Conservation (phyloP, 2,888 invertebrate species). For the Polydrusus cervinus region DNA sequence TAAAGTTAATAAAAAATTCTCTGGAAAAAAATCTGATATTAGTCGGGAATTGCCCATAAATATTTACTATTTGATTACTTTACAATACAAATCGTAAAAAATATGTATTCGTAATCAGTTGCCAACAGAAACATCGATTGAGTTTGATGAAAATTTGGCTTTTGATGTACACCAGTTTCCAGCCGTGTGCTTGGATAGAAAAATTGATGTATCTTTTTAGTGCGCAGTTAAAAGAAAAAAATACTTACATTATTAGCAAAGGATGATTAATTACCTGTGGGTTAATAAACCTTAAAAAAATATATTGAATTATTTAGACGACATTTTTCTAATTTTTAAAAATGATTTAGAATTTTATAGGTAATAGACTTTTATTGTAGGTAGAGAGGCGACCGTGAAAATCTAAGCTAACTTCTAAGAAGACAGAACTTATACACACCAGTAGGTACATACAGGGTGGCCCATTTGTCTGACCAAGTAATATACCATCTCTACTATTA, state of each 20-base stretch:
- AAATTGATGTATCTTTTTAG: constrained; percentile 7
- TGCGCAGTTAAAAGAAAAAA: constrained; percentile 4
- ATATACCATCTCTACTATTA: no score
- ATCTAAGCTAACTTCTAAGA: no score
- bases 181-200: constrained; percentile 5
- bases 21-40: no score
- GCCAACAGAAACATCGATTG: constrained; percentile 17
- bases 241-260: background rate
- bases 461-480: no score
- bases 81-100: constrained; percentile 19
- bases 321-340: no score
- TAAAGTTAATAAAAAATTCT: no score
- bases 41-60: no score
- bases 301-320: background rate
- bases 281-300: constrained; percentile 7
- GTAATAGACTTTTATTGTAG: no score
- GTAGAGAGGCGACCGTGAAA: no score
- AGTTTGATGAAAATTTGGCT: background rate
- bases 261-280: background rate
- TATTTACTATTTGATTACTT: constrained; percentile 25
- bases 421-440: no score
- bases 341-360: no score
- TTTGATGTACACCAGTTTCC: constrained; percentile 4
- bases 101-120: background rate
- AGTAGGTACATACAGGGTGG: no score